These are phyloP conservation scores for Callaeas wilsoni DNA, from an alignment of 2,113 vertebrate genomes.

Conservation along the genomic window DNA sequence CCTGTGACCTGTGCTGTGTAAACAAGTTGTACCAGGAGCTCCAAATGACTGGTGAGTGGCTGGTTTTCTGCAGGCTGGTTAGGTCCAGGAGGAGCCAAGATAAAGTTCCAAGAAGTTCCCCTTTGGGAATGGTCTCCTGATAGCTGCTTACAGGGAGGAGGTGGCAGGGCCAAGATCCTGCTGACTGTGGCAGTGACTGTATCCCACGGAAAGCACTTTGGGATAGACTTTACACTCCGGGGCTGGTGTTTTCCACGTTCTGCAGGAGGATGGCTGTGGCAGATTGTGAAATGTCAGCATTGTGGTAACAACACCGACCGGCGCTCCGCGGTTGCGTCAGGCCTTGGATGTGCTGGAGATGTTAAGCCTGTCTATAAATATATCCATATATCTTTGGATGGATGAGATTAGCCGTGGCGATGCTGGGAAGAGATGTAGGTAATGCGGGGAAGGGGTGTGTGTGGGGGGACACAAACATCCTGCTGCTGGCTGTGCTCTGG, in stretches of 20 bases:
- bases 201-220: background rate
- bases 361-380: background rate
- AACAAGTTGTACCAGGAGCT: constrained; percentile 56
- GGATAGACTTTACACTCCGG: background rate
- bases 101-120: background rate
- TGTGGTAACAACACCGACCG: background rate
- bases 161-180: background rate
- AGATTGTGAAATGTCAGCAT: background rate
- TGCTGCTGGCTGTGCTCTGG: background rate
- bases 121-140: background rate
- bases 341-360: background rate
- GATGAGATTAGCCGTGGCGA: background rate
- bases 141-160: background rate
- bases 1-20: constrained; percentile 30
- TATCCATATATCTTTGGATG: background rate
- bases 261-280: background rate
- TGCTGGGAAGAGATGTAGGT: background rate
- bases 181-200: background rate
- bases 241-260: background rate
- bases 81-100: background rate
- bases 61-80: background rate
- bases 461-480: background rate
- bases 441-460: background rate
- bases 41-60: background rate
- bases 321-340: background rate